Percentiles rank a stretch among this genome's conserved stretches.
Conservation (phyloP, 2,888 invertebrate species). For the Listrodromus nycthemerus region DNA sequence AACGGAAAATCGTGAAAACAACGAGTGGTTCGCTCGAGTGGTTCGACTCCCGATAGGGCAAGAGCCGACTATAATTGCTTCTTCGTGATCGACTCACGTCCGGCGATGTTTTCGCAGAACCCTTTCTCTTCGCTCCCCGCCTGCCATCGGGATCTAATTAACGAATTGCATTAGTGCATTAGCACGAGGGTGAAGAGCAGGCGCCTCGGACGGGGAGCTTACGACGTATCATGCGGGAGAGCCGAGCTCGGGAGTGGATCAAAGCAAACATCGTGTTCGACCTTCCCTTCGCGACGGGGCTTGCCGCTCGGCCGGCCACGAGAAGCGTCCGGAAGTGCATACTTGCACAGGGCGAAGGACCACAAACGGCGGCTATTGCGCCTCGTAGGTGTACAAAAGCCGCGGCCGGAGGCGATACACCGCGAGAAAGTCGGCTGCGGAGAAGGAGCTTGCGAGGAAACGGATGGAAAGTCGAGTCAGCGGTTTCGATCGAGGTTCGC, state of each 20-base stretch:
- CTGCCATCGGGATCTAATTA: constrained; percentile 71
- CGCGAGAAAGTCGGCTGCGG: neutral
- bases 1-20: constrained; percentile 51
- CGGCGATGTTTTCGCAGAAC: constrained; percentile 70
- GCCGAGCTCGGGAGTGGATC: constrained; percentile 23
- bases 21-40: constrained; percentile 45
- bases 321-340: constrained; percentile 36
- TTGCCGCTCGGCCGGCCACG: neutral
- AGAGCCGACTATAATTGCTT: constrained; percentile 50
- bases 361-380: constrained; percentile 22
- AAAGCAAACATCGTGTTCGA: constrained; percentile 54
- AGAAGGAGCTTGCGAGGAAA: constrained; percentile 19
- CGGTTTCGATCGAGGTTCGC: constrained; percentile 12
- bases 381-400: constrained; percentile 22
- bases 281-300: neutral
- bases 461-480: constrained; percentile 28
- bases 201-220: neutral
- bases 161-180: constrained; percentile 73
- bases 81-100: constrained; percentile 70
- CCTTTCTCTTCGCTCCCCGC: constrained; percentile 53
- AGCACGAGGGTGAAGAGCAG: constrained; percentile 40
- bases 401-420: constrained; percentile 37
- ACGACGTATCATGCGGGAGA: constrained; percentile 20
- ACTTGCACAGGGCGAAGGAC: constrained; percentile 16
- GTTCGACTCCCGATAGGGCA: neutral